Evolutionary conservation across 2,888 invertebrate genomes (phyloP), one percentile per base, ranked within the genome.

Genomic region (Aethes cnicana): DNA sequence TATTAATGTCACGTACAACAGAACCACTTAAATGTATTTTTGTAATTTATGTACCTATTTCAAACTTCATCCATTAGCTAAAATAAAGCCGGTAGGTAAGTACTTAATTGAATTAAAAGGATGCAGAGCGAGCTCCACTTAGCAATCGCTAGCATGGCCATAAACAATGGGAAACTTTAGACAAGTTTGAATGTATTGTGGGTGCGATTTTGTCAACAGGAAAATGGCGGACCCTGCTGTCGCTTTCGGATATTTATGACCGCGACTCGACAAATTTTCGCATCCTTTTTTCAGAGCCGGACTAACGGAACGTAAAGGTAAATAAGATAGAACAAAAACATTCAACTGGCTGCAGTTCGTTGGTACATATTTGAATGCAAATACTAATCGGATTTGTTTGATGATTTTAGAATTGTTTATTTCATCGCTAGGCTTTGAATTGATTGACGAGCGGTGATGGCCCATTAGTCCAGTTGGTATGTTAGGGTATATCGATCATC

Each of bases 131-230:
- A 68, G 59, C 56, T 62, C 66, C 68, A 73, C 69, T 77, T 74
- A 69, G 74, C 78, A 79, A 77, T 75, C 70, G 71, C 57, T 59
- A 60, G 56, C 60, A 63, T 63, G 66, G 70, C 71, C 59, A 78
- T 81, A 84, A 84, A 84, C 84, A 85, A 85, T 79, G 74, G n/a
- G 61, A 77, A 86, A 84, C 81, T 85, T 84, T 80, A 74, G 79
- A 81, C 80, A 82, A 85, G 79, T 85, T 83, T 73, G 74, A 79
- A 86, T 83, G 81, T 85, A 81, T 84, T 81, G 81, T 73, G 80
- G 79, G 77, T 72, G 76, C 78, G 82, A 81, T 84, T 85, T 83
- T 86, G 87, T 87, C 85, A 86, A 87, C 87, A 87, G 82, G 83
- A 84, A 86, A 87, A 87, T 84, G 85, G 87, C 84, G 87, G 79